Conservation (phyloP, 2,888 invertebrate species). For the Ectobius pallidus region DNA sequence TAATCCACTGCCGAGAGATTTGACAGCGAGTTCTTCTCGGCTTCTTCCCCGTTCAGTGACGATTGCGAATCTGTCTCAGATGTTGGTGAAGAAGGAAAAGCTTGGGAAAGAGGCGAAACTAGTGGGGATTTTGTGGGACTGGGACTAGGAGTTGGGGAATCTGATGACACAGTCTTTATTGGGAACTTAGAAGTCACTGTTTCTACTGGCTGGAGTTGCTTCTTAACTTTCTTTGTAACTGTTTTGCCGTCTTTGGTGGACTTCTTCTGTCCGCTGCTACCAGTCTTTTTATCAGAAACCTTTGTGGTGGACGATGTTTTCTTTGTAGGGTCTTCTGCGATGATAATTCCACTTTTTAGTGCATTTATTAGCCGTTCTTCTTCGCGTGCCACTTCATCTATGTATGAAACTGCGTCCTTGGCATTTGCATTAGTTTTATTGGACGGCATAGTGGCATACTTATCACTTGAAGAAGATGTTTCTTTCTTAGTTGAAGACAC, state of each 20-base stretch:
- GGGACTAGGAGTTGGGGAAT: not conserved
- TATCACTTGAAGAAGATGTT: slow-evolving; percentile 39
- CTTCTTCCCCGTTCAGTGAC: slow-evolving; percentile 44
- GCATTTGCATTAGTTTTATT: slow-evolving; percentile 35
- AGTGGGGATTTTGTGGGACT: not conserved
- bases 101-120: not conserved
- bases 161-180: not conserved
- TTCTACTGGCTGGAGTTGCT: not conserved
- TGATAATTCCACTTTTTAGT: slow-evolving; percentile 72
- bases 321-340: slow-evolving; percentile 58
- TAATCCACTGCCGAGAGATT: slow-evolving; percentile 66
- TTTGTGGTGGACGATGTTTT: slow-evolving; percentile 11
- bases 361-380: slow-evolving; percentile 81
- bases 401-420: slow-evolving; percentile 54
- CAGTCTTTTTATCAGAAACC: slow-evolving; percentile 6
- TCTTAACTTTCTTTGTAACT: slow-evolving; percentile 14
- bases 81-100: not conserved
- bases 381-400: slow-evolving; percentile 78
- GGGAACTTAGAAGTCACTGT: not conserved
- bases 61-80: not conserved
- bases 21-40: slow-evolving; percentile 51
- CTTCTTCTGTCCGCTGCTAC: slow-evolving; percentile 33
- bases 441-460: slow-evolving; percentile 45
- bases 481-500: slow-evolving; percentile 44
- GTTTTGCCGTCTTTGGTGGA: slow-evolving; percentile 27